Evolutionary conservation across 2,113 vertebrate genomes (phyloP).

Genomic region (Seriola dumerili): DNA sequence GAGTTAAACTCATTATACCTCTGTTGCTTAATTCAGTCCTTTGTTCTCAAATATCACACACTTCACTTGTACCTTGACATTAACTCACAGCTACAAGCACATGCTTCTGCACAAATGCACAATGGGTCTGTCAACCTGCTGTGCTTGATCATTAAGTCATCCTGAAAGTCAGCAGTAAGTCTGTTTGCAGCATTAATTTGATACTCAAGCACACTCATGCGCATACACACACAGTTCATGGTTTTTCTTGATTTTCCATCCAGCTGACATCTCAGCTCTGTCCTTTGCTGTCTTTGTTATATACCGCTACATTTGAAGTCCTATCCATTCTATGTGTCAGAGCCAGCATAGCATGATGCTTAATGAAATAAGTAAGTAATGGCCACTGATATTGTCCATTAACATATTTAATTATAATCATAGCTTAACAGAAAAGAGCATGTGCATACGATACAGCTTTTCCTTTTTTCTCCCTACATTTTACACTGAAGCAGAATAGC

Average conservation of each 20-base stretch:
- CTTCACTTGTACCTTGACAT: constrained; percentile 9
- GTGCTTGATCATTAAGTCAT: constrained; percentile 25
- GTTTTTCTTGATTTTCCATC: constrained; percentile 1
- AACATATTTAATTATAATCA: neutral
- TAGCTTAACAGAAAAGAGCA: neutral
- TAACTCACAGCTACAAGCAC: constrained; percentile 6
- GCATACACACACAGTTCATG: neutral
- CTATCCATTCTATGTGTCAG: neutral
- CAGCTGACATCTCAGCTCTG: neutral
- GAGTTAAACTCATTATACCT: constrained; percentile 39
- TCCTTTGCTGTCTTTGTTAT: neutral
- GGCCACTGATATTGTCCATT: neutral
- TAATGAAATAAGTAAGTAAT: neutral
- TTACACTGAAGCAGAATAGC: neutral
- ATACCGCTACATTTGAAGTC: neutral
- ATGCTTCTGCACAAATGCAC: constrained; percentile 14
- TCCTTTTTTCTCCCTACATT: neutral
- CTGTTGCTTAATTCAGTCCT: constrained; percentile 16
- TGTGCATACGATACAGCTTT: neutral
- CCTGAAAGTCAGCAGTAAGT: constrained; percentile 8
- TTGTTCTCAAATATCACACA: constrained; percentile 31
- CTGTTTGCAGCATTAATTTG: constrained; percentile 20
- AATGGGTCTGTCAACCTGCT: constrained; percentile 12
- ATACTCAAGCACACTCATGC: neutral
- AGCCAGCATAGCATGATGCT: neutral